Percentiles rank a stretch among this genome's conserved stretches.
Conservation (phyloP, 2,797 vertebrate species). For the Nannoperca australis region DNA sequence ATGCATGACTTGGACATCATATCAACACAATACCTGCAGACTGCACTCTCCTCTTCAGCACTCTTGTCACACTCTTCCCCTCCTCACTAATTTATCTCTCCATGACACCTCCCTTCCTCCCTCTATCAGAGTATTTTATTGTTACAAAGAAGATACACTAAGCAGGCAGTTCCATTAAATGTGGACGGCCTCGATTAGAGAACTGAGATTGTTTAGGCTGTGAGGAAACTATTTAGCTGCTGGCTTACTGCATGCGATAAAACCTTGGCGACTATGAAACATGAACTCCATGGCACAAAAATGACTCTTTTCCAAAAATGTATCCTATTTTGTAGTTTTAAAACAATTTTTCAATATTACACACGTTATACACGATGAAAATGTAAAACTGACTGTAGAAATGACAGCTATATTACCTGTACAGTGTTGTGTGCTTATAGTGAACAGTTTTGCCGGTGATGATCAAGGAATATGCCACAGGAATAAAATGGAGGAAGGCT, state of each 20-base stretch:
- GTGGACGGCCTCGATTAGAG: slow-evolving; percentile 29
- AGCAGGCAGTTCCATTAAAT: slow-evolving; percentile 63
- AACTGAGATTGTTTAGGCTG: slow-evolving; percentile 51
- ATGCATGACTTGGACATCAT: slow-evolving; percentile 29
- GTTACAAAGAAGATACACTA: slow-evolving; percentile 55
- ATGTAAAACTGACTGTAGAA: neutral
- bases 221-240: slow-evolving; percentile 54
- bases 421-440: neutral
- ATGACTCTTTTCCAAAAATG: slow-evolving; percentile 7
- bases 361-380: too few relatives aligned
- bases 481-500: slow-evolving; percentile 9
- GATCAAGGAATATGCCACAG: neutral
- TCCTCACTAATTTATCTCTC: slow-evolving; percentile 54
- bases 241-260: slow-evolving; percentile 45
- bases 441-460: neutral
- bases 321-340: slow-evolving; percentile 6
- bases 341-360: slow-evolving; percentile 21
- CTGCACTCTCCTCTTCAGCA: slow-evolving; percentile 24
- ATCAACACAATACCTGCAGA: slow-evolving; percentile 46
- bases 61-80: slow-evolving; percentile 33
- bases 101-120: slow-evolving; percentile 54
- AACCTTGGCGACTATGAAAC: slow-evolving; percentile 34
- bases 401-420: neutral
- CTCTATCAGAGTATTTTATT: slow-evolving; percentile 60
- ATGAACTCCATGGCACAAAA: slow-evolving; percentile 23